Evolutionary conservation across 2,113 vertebrate species (phyloP), one percentile per base, ranked within the genome.

Genomic region (Erythrolamprus reginae): DNA sequence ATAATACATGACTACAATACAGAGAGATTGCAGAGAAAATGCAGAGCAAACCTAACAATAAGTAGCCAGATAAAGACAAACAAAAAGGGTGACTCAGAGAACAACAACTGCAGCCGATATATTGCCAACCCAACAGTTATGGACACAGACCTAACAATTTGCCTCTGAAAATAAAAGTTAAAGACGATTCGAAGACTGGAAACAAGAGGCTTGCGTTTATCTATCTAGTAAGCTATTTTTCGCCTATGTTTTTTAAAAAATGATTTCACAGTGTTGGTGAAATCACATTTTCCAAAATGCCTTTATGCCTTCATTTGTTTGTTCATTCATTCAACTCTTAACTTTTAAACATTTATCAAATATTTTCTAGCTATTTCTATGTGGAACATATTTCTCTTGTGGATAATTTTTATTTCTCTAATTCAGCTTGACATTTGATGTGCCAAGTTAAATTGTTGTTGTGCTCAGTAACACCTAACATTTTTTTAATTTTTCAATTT

Each of bases 381-480:
- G 5, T 90, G 52, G 42, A 83, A 33, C 2, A 2, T 26, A 85
- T 55, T 90, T 77, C 89, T 10, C 26, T 45, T 53, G 42, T 51
- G 61, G 26, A 53, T 45, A 23, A 61, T 12, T 28, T 26, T 38
- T 26, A 65, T 42, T 33, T 13, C 89, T 42, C 8, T 0, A 3
- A 92, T 50, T 89, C 89, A 53, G 28, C 91, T 56, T 42, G 45
- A 48, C 6, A 82, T 91, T 93, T 86, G 42, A 92, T 19, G 87
- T 0, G 53, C 1, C 87, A 87, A 15, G 52, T 90, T 93, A 86
- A 94, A 47, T 89, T 82, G 0, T 88, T 82, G 0, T 77, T 90
- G 26, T 0, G 56, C 88, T 92, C 90, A 52, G 87, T 91, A 88
- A 56, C 58, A 82, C 52, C 52, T 77, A 26, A 53, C 87, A 82